Evolutionary conservation across 2,797 vertebrate genomes (phyloP), one percentile per base, ranked within the genome.

Genomic region (Lerista edwardsae): DNA sequence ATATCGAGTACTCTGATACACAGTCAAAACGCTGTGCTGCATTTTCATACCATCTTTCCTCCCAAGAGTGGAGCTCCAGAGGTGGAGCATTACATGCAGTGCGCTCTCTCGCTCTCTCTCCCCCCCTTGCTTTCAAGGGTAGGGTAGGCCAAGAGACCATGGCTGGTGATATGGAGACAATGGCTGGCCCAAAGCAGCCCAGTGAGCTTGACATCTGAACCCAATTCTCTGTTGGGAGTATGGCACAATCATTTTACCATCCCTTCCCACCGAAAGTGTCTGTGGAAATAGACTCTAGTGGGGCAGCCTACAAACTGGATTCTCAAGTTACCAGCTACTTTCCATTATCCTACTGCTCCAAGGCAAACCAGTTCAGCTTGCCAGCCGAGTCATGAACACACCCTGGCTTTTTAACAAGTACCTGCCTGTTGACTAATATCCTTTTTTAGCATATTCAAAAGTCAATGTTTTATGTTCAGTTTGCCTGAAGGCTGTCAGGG

Each of bases 381-480:
- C 59, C 59, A 65, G 41, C 80, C 2, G 12, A 57, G 0, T 1
- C 1, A 73, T 1, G 51, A 27, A 57, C 6, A 0, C 27, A 84
- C 73, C 21, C 1, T 25, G 0, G 65, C 27, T 9, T 59, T n/a
- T 57, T 59, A 34, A 7, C 15, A 17, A 55, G 4, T 27, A 80
- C 36, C 27, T 62, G 76, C 55, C 77, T 4, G 83, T 69, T 3
- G 77, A 77, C 57, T 12, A 81, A 36, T 39, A 21, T 29, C 36
- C 36, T 14, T 41, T 83, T 84, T 59, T 65, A 80, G 34, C 86
- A 72, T 1, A 87, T 5, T 72, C 69, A 34, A 3, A 5, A 83
- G 21, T 65, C 77, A 44, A 71, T 1, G 14, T 25, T 41, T 47
- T 3, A 1, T 0, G 79, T 85, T 62, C 75, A 1, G 80, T 83